These are phyloP conservation scores for Drosophila bocqueti DNA, from an alignment of 1,140 invertebrate genomes.

Conservation along the genomic window DNA sequence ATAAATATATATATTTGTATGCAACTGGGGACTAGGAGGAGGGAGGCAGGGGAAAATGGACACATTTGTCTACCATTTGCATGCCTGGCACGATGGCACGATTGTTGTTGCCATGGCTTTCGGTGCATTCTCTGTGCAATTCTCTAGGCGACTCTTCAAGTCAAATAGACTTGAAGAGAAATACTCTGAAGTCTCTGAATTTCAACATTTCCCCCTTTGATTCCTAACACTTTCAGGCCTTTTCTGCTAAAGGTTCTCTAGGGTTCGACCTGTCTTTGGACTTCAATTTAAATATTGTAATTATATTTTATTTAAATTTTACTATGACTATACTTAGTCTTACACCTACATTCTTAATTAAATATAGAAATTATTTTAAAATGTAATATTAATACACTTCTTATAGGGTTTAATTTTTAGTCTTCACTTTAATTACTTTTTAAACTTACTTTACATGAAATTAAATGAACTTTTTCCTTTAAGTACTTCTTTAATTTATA, in stretches of 20 bases:
- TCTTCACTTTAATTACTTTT: too few relatives aligned
- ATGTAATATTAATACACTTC: too few relatives aligned
- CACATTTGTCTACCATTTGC: conserved; percentile 42
- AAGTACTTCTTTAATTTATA: neutral
- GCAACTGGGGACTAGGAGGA: neutral
- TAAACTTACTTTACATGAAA: too few relatives aligned
- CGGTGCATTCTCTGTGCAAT: conserved; percentile 8
- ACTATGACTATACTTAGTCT: too few relatives aligned
- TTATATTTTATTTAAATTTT: too few relatives aligned
- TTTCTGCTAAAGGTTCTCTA: neutral
- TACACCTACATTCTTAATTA: too few relatives aligned
- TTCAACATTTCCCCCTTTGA: too few relatives aligned
- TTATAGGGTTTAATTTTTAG: too few relatives aligned
- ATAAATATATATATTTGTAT: neutral
- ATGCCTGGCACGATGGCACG: conserved; percentile 52
- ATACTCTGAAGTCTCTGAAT: neutral
- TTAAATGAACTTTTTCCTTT: too few relatives aligned
- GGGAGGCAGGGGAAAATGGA: neutral
- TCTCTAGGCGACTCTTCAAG: neutral
- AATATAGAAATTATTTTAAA: too few relatives aligned
- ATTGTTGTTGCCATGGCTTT: conserved; percentile 9
- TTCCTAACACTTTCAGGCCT: neutral
- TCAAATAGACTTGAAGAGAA: too few relatives aligned
- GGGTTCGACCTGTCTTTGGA: too few relatives aligned
- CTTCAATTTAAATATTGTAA: neutral